A percentile compares a stretch with the other conserved stretches of the same genome.
These are phyloP conservation scores for Tenthredo amoena DNA, from an alignment of 2,888 invertebrate genomes.

Conservation along the genomic window DNA sequence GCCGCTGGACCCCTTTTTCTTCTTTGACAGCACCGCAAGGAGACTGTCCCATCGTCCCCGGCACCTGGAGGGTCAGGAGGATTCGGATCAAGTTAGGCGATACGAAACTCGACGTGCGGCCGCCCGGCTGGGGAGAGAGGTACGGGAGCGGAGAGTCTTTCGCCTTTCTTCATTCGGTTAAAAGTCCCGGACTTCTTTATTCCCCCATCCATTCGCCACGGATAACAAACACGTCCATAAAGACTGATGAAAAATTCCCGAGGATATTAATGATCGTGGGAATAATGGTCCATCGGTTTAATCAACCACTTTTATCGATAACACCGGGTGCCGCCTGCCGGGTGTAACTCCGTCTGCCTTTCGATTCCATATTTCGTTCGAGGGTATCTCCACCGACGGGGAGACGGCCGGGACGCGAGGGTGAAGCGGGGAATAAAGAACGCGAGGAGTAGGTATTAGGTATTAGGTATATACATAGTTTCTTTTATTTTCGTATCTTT, in stretches of 20 bases:
- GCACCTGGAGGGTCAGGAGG: constrained; percentile 62
- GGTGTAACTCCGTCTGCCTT: not conserved
- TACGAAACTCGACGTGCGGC: not conserved
- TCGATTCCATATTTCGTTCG: too few relatives aligned
- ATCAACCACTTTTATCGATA: not conserved
- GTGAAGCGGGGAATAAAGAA: not conserved
- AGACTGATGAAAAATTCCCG: not conserved
- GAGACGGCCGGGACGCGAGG: too few relatives aligned
- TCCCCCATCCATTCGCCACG: not conserved
- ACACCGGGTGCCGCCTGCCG: not conserved
- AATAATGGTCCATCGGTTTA: not conserved
- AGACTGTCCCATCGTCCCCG: constrained; percentile 74
- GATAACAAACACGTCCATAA: constrained; percentile 34
- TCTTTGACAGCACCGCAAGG: constrained; percentile 82
- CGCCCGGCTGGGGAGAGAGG: not conserved
- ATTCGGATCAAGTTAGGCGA: not conserved
- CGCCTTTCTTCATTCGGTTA: not conserved
- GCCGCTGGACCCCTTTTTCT: constrained; percentile 85
- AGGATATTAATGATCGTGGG: not conserved
- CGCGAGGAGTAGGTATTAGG: not conserved
- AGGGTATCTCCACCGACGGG: too few relatives aligned
- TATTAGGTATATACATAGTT: too few relatives aligned
- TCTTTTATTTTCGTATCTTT: not conserved
- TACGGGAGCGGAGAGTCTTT: not conserved
- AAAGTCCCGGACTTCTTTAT: not conserved